These are phyloP conservation scores for Dromas ardeola DNA, from an alignment of 2,113 vertebrate species.

Conservation along the genomic window DNA sequence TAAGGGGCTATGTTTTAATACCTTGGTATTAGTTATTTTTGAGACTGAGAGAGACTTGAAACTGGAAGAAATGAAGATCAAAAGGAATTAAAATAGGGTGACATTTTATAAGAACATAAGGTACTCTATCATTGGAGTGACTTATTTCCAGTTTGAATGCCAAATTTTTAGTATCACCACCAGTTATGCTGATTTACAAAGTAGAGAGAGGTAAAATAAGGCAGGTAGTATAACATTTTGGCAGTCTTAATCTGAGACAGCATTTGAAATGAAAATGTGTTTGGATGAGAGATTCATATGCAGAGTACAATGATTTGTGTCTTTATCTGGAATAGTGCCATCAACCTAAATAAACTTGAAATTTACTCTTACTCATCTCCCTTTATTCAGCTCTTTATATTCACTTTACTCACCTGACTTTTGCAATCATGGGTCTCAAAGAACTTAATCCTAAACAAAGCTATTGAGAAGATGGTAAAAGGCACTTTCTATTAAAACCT, in stretches of 20 bases:
- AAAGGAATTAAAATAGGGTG: neutral
- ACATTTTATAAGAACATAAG: neutral
- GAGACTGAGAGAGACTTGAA: constrained; percentile 28
- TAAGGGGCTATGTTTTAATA: neutral
- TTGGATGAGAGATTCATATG: neutral
- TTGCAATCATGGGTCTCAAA: neutral
- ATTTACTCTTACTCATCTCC: neutral
- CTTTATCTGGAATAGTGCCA: neutral
- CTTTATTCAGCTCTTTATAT: neutral
- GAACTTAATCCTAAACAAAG: neutral
- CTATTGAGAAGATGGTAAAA: neutral
- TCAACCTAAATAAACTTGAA: neutral
- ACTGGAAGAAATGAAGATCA: neutral
- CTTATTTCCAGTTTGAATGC: neutral
- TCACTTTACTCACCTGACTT: neutral
- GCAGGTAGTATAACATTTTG: neutral
- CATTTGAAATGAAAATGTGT: neutral
- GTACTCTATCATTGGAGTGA: neutral
- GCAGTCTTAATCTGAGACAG: neutral
- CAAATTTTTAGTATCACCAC: neutral
- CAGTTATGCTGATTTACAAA: neutral
- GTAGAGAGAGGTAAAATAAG: neutral
- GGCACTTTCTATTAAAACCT: neutral
- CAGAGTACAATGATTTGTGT: neutral
- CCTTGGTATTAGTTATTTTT: neutral